Evolutionary conservation across 2,797 vertebrate species (phyloP).

Genomic region (Martes flavigula): DNA sequence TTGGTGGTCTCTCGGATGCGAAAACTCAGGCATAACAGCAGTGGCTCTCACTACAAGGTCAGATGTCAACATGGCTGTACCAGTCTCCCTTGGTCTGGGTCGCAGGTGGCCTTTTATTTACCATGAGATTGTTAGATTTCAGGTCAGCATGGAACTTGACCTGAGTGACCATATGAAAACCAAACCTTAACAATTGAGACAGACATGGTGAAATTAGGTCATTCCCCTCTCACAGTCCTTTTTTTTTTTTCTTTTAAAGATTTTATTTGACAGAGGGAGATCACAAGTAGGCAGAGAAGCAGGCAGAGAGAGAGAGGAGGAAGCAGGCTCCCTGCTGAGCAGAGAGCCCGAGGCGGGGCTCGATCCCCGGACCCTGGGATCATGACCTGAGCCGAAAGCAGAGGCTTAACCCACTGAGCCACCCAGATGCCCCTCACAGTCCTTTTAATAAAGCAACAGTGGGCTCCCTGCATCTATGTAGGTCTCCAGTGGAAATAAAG

Average conservation of each 20-base stretch:
- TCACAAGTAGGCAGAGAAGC: no score
- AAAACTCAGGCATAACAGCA: not conserved
- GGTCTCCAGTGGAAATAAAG: not conserved
- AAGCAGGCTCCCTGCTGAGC: no score
- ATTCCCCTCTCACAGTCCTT: not conserved
- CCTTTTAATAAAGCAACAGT: not conserved
- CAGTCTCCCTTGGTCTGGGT: not conserved
- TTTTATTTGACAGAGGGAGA: no score
- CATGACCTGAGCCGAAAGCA: no score
- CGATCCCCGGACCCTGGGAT: no score
- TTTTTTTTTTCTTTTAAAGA: not conserved
- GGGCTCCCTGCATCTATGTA: not conserved
- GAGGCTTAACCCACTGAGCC: no score
- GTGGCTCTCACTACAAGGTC: not conserved
- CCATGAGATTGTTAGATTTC: not conserved
- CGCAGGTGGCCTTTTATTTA: not conserved
- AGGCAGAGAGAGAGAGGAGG: no score
- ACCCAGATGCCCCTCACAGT: not conserved
- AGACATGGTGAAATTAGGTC: not conserved
- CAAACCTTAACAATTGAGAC: not conserved
- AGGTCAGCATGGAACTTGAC: not conserved
- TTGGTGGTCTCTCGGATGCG: no score
- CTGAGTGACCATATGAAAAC: not conserved
- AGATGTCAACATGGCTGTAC: not conserved
- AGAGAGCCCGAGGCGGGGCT: no score